Evolutionary conservation across 1,140 invertebrate species (phyloP).

Genomic region (Calycopis cecrops): DNA sequence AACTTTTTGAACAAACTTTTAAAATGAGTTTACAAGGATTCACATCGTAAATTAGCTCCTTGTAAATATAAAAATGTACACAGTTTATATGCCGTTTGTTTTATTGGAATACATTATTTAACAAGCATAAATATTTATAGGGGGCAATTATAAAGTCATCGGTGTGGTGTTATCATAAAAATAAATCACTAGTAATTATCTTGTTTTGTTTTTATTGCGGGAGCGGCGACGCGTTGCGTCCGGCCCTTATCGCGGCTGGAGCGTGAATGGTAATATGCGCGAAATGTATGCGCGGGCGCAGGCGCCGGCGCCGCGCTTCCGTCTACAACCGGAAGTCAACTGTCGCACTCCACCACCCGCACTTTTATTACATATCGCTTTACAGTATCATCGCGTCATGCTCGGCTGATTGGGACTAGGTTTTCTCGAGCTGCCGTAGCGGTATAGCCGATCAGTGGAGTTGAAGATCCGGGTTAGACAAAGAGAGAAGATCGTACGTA

Average conservation of each 20-base stretch:
- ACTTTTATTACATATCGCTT: conserved; percentile 5
- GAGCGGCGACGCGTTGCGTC: conserved; percentile 48
- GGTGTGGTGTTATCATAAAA: conserved; percentile 25
- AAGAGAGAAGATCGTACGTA: too few relatives aligned
- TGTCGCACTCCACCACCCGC: conserved; percentile 21
- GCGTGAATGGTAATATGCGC: conserved; percentile 39
- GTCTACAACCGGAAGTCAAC: conserved; percentile 48
- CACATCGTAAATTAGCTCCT: too few relatives aligned
- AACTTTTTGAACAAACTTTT: too few relatives aligned
- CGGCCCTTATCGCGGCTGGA: conserved; percentile 35
- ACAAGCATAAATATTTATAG: conserved; percentile 23
- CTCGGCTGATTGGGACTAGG: not conserved
- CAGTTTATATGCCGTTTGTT: not conserved
- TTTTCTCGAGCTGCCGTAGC: too few relatives aligned
- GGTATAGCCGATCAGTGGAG: too few relatives aligned
- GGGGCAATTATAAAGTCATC: conserved; percentile 22
- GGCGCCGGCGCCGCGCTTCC: conserved; percentile 58
- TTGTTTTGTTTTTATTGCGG: conserved; percentile 27
- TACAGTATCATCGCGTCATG: conserved; percentile 7
- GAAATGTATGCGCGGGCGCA: conserved; percentile 32
- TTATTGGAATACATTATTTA: conserved; percentile 11
- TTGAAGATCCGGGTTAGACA: too few relatives aligned
- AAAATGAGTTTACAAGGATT: too few relatives aligned
- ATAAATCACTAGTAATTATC: conserved; percentile 27
- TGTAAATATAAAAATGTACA: not conserved